These are phyloP conservation scores for Sinella curviseta DNA, from an alignment of 1,140 invertebrate genomes.

Conservation along the genomic window DNA sequence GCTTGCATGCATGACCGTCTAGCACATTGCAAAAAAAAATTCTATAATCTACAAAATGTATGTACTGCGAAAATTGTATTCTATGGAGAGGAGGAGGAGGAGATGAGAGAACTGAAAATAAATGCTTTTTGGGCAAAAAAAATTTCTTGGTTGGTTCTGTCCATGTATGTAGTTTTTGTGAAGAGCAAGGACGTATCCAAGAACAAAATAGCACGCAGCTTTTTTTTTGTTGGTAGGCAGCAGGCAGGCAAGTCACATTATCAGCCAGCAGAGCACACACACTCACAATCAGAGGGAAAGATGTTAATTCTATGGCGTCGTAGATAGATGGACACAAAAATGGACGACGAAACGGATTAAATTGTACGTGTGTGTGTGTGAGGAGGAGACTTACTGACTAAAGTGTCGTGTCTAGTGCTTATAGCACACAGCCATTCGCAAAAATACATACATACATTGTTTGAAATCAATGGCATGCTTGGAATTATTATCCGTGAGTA, in stretches of 20 bases:
- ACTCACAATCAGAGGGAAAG: not conserved
- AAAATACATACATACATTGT: too few relatives aligned
- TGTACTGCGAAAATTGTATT: not conserved
- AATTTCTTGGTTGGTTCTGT: not conserved
- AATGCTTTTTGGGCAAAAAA: not conserved
- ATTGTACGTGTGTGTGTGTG: too few relatives aligned
- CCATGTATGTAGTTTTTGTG: not conserved
- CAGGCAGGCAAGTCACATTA: not conserved
- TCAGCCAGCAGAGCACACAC: not conserved
- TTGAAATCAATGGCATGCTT: too few relatives aligned
- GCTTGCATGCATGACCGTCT: not conserved
- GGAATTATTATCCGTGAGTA: too few relatives aligned
- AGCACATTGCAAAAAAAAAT: not conserved
- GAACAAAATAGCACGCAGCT: slow-evolving; percentile 18
- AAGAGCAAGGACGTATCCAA: slow-evolving; percentile 20
- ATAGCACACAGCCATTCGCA: too few relatives aligned
- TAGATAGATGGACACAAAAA: not conserved
- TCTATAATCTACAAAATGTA: not conserved
- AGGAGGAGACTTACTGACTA: too few relatives aligned
- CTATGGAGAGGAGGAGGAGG: not conserved
- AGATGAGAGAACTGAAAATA: not conserved
- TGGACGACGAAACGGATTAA: too few relatives aligned
- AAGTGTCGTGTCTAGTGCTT: too few relatives aligned
- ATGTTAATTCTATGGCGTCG: not conserved
- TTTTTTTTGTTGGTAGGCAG: not conserved